A percentile compares a stretch with the other conserved stretches of the same genome.
These are phyloP conservation scores for Grammomys surdaster DNA, from an alignment of 2,113 vertebrate genomes.

Conservation along the genomic window DNA sequence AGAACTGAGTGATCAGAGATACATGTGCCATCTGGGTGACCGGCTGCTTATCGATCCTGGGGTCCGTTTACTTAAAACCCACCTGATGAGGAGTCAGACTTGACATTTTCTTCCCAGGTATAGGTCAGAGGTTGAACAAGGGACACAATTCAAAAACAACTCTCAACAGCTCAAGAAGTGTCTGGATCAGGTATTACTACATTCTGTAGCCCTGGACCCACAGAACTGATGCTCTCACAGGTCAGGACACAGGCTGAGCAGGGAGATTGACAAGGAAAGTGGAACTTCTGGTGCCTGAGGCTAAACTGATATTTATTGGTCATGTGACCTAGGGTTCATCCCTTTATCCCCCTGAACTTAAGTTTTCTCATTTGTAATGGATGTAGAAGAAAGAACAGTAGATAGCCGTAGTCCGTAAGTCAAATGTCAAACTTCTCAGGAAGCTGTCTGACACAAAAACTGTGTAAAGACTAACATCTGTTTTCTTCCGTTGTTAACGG, in stretches of 20 bases:
- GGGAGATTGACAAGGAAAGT: background rate
- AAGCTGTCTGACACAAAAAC: background rate
- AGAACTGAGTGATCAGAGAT: background rate
- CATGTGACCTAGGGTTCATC: slow-evolving; percentile 47
- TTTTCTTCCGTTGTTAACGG: background rate
- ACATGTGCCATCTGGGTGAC: background rate
- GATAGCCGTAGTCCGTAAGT: background rate
- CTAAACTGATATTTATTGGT: background rate
- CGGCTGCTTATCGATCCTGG: slow-evolving; percentile 16
- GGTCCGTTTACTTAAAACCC: slow-evolving; percentile 51
- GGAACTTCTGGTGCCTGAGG: background rate
- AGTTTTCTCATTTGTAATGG: slow-evolving; percentile 57
- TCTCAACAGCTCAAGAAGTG: background rate
- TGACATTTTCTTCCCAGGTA: background rate
- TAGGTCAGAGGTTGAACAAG: slow-evolving; percentile 2
- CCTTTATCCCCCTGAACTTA: slow-evolving; percentile 34
- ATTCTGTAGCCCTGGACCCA: background rate
- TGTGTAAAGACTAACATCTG: background rate
- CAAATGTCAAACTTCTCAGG: background rate
- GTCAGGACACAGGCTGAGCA: background rate
- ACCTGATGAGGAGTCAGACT: slow-evolving; percentile 35
- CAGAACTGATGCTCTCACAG: fast-evolving
- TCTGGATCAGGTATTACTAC: background rate
- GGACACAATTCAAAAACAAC: slow-evolving; percentile 52
- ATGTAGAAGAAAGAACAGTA: background rate